These are phyloP conservation scores for Tragopan temminckii DNA, from an alignment of 2,797 vertebrate genomes.

Conservation along the genomic window DNA sequence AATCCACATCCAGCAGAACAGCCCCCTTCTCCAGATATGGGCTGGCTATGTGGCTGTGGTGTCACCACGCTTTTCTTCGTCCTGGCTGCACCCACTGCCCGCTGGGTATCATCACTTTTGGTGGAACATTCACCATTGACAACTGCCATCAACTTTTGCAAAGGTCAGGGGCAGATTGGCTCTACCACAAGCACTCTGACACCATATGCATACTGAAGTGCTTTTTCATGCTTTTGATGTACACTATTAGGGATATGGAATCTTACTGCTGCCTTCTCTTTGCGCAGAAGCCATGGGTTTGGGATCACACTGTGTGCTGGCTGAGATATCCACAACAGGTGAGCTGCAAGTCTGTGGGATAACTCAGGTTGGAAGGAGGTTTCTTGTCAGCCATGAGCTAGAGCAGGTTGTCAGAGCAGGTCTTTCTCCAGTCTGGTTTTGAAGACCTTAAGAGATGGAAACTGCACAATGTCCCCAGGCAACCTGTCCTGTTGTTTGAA, in stretches of 20 bases:
- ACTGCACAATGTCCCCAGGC: not conserved
- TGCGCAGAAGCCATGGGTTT: conserved; percentile 89
- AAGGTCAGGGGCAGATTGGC: not conserved
- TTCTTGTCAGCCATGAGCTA: not conserved
- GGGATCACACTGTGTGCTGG: conserved; percentile 87
- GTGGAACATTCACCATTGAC: not conserved
- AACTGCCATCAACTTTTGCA: not conserved
- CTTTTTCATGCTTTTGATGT: accelerated
- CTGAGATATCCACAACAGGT: conserved; percentile 88
- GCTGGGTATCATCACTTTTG: accelerated
- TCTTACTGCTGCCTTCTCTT: not conserved
- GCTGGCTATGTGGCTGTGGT: not conserved
- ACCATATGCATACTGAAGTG: not conserved
- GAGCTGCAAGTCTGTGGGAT: conserved; percentile 27
- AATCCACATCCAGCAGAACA: not conserved
- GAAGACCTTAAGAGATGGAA: not conserved
- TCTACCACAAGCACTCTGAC: not conserved
- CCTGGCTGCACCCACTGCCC: not conserved
- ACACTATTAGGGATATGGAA: accelerated
- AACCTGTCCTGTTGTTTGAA: not conserved
- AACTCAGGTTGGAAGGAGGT: not conserved
- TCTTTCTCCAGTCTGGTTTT: not conserved
- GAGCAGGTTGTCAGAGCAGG: not conserved
- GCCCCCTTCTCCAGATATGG: not conserved
- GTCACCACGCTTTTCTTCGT: not conserved